A percentile compares a stretch with the other conserved stretches of the same genome.
Conservation (phyloP, 2,797 vertebrate genomes). For the Neosilurus mollespiculum region DNA sequence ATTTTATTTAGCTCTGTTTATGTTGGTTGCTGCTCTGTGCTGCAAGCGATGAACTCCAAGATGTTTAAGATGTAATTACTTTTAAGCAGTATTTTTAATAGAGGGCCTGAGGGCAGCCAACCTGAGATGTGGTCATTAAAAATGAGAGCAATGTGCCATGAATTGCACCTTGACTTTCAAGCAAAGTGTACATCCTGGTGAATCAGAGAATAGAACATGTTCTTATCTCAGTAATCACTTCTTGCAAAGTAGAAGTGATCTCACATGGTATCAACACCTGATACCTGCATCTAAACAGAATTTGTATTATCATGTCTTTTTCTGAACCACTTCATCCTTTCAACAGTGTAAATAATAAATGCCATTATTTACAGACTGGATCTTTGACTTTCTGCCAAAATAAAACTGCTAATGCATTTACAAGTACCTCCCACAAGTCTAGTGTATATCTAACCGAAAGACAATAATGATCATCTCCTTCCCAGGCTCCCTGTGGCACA, state of each 20-base stretch:
- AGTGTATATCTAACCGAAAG: background rate
- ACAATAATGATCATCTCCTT: background rate
- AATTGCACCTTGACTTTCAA: background rate
- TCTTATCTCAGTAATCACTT: background rate
- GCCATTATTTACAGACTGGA: background rate
- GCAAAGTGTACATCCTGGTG: background rate
- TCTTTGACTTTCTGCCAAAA: constrained; percentile 5
- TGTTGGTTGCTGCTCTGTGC: background rate
- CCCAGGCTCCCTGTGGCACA: background rate
- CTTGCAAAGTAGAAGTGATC: background rate
- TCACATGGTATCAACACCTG: background rate
- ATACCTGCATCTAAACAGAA: too few relatives aligned
- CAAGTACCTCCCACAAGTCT: background rate
- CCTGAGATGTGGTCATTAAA: background rate
- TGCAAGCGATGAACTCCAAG: background rate
- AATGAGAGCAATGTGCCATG: background rate
- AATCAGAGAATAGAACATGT: background rate
- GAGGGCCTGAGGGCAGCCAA: background rate
- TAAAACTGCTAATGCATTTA: background rate
- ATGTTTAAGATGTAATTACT: background rate
- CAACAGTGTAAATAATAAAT: background rate
- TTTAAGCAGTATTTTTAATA: constrained; percentile 12
- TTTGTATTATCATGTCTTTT: too few relatives aligned
- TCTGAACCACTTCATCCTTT: background rate
- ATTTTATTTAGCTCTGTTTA: constrained; percentile 10